Percentiles rank a stretch among this genome's conserved stretches.
Conservation (phyloP, 30 jellyfish, hydroid and myxozoan species). For the Aurelia aurita complex sp. Pacific region DNA sequence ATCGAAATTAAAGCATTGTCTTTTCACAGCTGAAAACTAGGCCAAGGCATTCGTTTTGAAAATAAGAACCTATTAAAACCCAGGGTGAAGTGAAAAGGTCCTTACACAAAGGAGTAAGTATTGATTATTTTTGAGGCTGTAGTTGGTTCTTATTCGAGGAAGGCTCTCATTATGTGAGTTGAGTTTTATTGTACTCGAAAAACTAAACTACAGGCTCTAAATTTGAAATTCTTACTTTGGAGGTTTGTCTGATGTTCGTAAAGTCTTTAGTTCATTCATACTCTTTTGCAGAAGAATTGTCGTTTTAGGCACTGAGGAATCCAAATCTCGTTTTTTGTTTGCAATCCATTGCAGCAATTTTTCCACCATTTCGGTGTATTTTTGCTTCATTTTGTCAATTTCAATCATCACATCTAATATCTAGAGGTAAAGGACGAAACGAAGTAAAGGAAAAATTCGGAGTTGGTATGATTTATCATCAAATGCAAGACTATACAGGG, state of each 20-base stretch:
- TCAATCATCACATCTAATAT: conserved; percentile 55
- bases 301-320: conserved; percentile 48
- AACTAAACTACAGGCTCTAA: background rate
- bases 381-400: conserved; percentile 64
- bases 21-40: no score
- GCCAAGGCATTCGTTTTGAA: no score
- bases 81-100: no score
- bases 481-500: no score
- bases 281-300: conserved; percentile 46
- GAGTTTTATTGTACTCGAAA: no score
- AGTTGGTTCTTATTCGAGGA: no score
- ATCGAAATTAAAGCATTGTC: no score
- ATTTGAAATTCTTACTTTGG: conserved; percentile 39
- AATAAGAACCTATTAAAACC: no score
- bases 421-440: conserved; percentile 6
- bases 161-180: no score
- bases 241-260: conserved; percentile 74
- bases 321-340: conserved; percentile 13
- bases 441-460: background rate
- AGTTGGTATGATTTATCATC: no score
- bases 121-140: no score
- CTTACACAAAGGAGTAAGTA: no score
- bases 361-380: conserved; percentile 33
- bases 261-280: conserved; percentile 54
- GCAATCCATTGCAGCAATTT: conserved; percentile 53